Base-by-base conservation (phyloP, 2,113 vertebrate genomes). In the Indri indri region DNA sequence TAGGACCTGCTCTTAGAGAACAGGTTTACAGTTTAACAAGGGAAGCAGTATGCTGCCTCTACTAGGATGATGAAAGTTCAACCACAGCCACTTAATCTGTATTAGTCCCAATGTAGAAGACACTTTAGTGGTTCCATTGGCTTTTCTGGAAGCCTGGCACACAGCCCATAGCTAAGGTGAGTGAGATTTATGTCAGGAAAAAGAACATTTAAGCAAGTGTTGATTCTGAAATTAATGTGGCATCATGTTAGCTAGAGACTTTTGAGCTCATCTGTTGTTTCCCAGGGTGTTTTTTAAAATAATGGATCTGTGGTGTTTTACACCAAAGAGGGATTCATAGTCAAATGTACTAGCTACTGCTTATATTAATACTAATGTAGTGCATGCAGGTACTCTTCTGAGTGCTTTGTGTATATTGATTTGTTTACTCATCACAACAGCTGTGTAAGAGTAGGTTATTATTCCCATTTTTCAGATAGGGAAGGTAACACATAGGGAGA, bases 1-100 rank as follows among this genome's bases (percentile, higher is more conserved):
- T 57, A 91, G n/a, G 63, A 90, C 18, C 70, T 80, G 66, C 66
- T 96, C 87, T 90, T 98, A 88, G 81, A 95, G 77, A 95, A 71
- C 84, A 88, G 79, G 45, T 27, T 61, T 84, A 34, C 54, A 7
- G 13, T 30, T 95, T 76, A 65, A 63, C 9, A 9, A 61, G 45
- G 34, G 47, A 92, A 94, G 40, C 30, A 73, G 4, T 81, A 3
- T 40, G 70, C 57, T 73, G n/a, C 57, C 27, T 88, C 45, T 79
- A 6, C 17, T 30, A n/a, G 23, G 68, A 40, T 27, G 17, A 22
- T 32, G n/a, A 22, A 59, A 37, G 25, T 52, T 66, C 25, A 50
- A 2, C 25, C 65, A 47, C 65, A 88, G 23, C 83, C 18, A 3
- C 86, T 81, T 57, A 74, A 59, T 68, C 50, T 89, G 32, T 66